These are phyloP conservation scores for Pseudanteris insignis DNA, from an alignment of 2,888 invertebrate genomes.

Conservation along the genomic window DNA sequence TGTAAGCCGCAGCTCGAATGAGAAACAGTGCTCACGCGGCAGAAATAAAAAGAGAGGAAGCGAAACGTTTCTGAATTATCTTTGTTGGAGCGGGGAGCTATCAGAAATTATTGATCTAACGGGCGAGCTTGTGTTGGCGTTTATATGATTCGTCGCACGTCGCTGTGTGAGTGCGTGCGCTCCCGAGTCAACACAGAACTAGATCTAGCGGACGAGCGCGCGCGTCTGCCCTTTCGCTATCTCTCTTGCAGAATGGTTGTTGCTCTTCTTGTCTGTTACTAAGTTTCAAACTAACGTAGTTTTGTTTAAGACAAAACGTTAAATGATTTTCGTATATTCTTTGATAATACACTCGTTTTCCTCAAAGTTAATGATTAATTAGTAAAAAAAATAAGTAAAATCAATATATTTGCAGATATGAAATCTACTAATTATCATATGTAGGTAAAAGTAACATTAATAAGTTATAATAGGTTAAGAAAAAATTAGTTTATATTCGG, in stretches of 20 bases:
- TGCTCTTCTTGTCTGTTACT: not conserved
- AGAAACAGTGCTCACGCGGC: not conserved
- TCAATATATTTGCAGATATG: too few species aligned
- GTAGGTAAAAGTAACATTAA: too few species aligned
- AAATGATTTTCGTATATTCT: too few species aligned
- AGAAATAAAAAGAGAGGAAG: constrained; percentile 1
- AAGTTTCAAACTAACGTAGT: too few species aligned
- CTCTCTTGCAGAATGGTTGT: constrained; percentile 8
- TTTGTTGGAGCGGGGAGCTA: constrained; percentile 44
- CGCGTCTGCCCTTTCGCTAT: constrained; percentile 56
- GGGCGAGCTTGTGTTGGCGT: constrained; percentile 16
- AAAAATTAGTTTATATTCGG: too few species aligned
- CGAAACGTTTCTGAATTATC: constrained; percentile 29
- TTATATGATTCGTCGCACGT: constrained; percentile 9
- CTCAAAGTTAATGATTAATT: too few species aligned
- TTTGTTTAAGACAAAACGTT: too few species aligned
- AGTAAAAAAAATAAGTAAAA: too few species aligned
- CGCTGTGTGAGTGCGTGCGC: constrained; percentile 11
- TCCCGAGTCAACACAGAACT: constrained; percentile 31
- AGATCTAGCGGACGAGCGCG: constrained; percentile 51
- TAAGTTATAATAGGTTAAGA: too few species aligned
- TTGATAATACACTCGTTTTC: too few species aligned
- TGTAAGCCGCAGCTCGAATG: too few species aligned
- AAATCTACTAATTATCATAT: too few species aligned
- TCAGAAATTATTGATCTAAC: constrained; percentile 60